These are phyloP conservation scores for Zaprionus bogoriensis DNA, from an alignment of 2,888 invertebrate genomes.

Conservation along the genomic window DNA sequence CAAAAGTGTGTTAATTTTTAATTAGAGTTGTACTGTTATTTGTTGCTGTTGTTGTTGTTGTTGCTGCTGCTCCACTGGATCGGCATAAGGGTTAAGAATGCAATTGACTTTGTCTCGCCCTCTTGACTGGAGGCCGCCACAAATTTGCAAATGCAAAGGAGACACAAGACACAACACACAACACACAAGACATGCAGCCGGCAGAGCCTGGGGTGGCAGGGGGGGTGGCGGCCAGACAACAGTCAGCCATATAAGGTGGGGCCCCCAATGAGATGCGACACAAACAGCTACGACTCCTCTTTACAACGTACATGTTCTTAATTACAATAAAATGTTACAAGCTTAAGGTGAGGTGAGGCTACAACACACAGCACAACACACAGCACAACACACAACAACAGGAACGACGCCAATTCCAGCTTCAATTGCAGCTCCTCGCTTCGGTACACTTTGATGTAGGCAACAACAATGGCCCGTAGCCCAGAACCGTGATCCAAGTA, in stretches of 20 bases:
- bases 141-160: conserved; percentile 67
- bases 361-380: conserved; percentile 37
- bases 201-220: no score
- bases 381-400: conserved; percentile 27
- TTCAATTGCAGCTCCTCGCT: conserved; percentile 53
- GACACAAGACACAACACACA: conserved; percentile 45
- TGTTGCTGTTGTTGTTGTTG: conserved; percentile 52
- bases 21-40: conserved; percentile 76
- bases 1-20: conserved; percentile 73
- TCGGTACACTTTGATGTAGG: conserved; percentile 68
- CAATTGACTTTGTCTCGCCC: conserved; percentile 77
- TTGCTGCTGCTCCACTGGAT: conserved; percentile 38
- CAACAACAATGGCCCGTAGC: conserved; percentile 47
- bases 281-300: conserved; percentile 62
- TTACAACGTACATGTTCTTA: conserved; percentile 75
- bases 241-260: conserved; percentile 69
- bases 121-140: conserved; percentile 66
- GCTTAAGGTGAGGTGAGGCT: conserved; percentile 71
- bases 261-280: conserved; percentile 47
- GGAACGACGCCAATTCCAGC: conserved; percentile 57
- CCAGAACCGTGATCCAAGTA: not conserved
- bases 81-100: conserved; percentile 72
- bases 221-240: conserved; percentile 10
- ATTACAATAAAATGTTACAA: conserved; percentile 72
- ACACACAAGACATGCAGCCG: no score